Percentiles rank a stretch among this genome's conserved stretches.
These are phyloP conservation scores for Fistularia commersonii DNA, from an alignment of 2,797 vertebrate genomes.

Conservation along the genomic window DNA sequence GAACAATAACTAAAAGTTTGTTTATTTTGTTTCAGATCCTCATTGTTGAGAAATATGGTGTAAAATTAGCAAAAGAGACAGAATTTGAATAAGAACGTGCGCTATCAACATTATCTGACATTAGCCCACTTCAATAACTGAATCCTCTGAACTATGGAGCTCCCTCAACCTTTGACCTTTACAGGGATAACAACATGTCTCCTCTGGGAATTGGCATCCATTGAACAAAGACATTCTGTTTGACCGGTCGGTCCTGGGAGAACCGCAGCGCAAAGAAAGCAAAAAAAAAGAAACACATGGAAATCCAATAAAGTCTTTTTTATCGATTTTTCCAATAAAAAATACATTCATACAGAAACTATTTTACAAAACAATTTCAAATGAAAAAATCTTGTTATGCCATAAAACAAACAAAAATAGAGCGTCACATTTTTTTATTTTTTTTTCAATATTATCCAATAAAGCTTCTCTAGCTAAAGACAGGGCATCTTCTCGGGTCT, in stretches of 20 bases:
- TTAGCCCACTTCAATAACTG: no score
- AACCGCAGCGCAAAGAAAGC: constrained; percentile 2
- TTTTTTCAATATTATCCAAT: constrained; percentile 79
- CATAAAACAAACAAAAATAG: constrained; percentile 77
- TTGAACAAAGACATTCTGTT: constrained; percentile 27
- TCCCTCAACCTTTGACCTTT: constrained; percentile 17
- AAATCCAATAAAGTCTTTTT: constrained; percentile 70
- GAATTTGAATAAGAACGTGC: no score
- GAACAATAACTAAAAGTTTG: no score
- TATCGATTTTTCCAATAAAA: constrained; percentile 93
- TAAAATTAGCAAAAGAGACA: no score
- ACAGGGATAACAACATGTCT: not conserved
- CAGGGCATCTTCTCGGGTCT: constrained; percentile 74
- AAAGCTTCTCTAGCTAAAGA: constrained; percentile 88
- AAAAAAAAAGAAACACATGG: constrained; percentile 39
- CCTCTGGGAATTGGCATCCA: constrained; percentile 14
- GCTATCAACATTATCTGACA: no score
- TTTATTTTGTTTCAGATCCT: no score
- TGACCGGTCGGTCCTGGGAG: not conserved
- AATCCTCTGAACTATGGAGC: no score
- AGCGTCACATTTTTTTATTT: constrained; percentile 77
- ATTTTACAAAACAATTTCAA: constrained; percentile 98
- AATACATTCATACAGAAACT: constrained; percentile 99
- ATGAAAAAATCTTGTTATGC: constrained; percentile 92
- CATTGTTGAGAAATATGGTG: no score